Evolutionary conservation across 2,113 vertebrate genomes (phyloP).

Genomic region (Crypturellus undulatus): DNA sequence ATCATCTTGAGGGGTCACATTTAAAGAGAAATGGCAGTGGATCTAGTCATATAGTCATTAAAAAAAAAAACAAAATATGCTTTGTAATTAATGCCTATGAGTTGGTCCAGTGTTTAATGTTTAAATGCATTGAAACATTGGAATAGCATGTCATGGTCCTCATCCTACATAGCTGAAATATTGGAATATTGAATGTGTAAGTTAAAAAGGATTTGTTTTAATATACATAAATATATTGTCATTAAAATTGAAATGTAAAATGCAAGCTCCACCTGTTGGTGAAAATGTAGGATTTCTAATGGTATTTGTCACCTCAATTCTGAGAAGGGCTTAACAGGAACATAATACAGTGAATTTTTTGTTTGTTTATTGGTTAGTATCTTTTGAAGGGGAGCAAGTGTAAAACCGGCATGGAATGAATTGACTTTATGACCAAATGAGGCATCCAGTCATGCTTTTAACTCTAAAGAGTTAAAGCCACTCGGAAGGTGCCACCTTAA

Average conservation of each 20-base stretch:
- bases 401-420: neutral
- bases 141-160: neutral
- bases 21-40: neutral
- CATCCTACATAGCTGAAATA: neutral
- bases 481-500: neutral
- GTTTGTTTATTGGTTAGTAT: neutral
- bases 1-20: neutral
- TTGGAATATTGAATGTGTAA: neutral
- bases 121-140: neutral
- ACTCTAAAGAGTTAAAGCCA: neutral
- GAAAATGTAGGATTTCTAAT: neutral
- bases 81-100: neutral
- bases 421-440: neutral
- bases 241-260: neutral
- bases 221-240: neutral
- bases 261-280: constrained; percentile 48
- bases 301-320: neutral
- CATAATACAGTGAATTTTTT: neutral
- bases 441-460: neutral
- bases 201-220: neutral
- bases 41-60: neutral
- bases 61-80: neutral
- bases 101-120: neutral
- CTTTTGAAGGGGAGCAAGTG: neutral
- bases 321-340: neutral